phyloP scores from a whole-genome alignment of 2,888 invertebrate genomes.

The Nomada goodeniana region DNA sequence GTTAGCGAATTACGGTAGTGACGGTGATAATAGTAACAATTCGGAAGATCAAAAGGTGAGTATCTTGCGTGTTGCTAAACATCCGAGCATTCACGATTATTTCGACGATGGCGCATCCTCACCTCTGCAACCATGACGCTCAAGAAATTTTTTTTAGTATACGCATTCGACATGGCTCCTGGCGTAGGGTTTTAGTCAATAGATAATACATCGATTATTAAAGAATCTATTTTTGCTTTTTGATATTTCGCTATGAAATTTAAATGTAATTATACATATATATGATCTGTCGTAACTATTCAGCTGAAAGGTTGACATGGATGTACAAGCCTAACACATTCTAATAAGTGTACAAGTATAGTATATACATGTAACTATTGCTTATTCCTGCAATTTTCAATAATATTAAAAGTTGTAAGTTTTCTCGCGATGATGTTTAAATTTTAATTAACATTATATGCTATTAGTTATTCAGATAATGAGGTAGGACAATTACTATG shows the following conservation, averaged over 20 bases:
- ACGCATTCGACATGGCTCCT: conserved; percentile 60
- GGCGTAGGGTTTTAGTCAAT: background rate
- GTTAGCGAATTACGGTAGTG: conserved; percentile 91
- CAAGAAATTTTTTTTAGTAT: conserved; percentile 36
- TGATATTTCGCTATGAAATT: background rate
- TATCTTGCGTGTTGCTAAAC: too few relatives aligned
- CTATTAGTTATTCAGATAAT: background rate
- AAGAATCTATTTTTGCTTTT: background rate
- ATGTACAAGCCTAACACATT: background rate
- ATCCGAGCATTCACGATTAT: background rate
- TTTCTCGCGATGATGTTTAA: background rate
- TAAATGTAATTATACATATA: background rate
- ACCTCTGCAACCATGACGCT: conserved; percentile 44
- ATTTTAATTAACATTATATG: background rate
- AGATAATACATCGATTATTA: background rate
- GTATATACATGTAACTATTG: background rate
- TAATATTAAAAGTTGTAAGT: background rate
- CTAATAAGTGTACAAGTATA: background rate
- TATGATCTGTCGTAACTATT: background rate
- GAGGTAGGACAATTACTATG: background rate
- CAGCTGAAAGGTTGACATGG: background rate
- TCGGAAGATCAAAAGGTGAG: conserved; percentile 81
- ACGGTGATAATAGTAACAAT: conserved; percentile 88
- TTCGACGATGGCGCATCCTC: background rate
- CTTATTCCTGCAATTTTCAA: background rate